Conservation (phyloP, 2,797 vertebrate genomes). For the Anabas testudineus region DNA sequence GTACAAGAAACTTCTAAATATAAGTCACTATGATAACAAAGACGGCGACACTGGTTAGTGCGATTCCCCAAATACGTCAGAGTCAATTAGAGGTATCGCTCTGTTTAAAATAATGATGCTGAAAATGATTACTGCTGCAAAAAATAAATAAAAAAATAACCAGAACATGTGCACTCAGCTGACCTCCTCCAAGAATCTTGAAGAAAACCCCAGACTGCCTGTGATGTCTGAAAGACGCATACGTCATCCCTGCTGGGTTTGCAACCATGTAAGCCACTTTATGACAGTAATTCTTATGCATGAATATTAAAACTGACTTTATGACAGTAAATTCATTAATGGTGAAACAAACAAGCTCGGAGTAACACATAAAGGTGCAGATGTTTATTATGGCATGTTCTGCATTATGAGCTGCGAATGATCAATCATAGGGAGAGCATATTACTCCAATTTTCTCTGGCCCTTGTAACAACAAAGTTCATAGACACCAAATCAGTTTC, state of each 20-base stretch:
- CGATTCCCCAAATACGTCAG: conserved; percentile 50
- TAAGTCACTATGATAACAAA: conserved; percentile 29
- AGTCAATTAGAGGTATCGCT: conserved; percentile 49
- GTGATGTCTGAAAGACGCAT: conserved; percentile 49
- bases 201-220: conserved; percentile 45
- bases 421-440: conserved; percentile 82
- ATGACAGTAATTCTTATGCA: conserved; percentile 65
- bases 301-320: conserved; percentile 72
- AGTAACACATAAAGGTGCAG: conserved; percentile 77
- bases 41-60: conserved; percentile 30
- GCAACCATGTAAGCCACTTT: conserved; percentile 52
- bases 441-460: conserved; percentile 87
- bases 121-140: conserved; percentile 47
- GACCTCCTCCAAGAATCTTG: conserved; percentile 41
- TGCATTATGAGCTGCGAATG: conserved; percentile 80
- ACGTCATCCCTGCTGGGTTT: conserved; percentile 44
- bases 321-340: conserved; percentile 75
- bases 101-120: conserved; percentile 45
- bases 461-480: conserved; percentile 87
- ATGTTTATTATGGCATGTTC: conserved; percentile 82
- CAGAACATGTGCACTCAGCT: conserved; percentile 45
- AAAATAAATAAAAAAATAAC: conserved; percentile 32
- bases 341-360: conserved; percentile 77
- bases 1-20: conserved; percentile 12
- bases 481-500: conserved; percentile 86